Base-by-base conservation (phyloP, 2,888 invertebrate species). In the Drosophila kambysellisi region DNA sequence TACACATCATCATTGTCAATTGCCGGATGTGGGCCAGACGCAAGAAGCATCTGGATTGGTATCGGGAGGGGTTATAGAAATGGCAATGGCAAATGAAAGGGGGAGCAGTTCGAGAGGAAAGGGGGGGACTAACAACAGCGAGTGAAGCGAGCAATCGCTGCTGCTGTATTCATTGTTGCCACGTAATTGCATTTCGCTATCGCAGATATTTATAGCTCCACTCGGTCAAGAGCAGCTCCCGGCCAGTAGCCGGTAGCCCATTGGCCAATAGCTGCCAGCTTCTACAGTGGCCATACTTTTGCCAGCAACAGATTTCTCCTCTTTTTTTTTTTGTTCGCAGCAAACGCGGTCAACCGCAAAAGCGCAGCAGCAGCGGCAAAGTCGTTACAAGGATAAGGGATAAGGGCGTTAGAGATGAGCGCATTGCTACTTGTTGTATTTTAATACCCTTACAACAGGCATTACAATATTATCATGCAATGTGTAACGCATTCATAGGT, bases 161-260 rank as follows among this genome's bases (percentile, higher is more conserved):
- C 85, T 81, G 85, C 80, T 81, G 89, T 90, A 89, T 92, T 92
- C 91, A 92, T 92, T 92, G 90, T 92, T 92, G 91, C 83, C 91
- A 91, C 91, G 91, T 92, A 92, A 92, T 92, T 92, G 92, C 92
- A 92, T 92, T 92, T 88, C 91, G 89, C 92, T 92, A 92, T 92
- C 91, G 91, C 85, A 83, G 92, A 92, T 91, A 92, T 92, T 92
- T 92, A 92, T 92, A 87, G 91, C 91, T 85, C 79, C 90, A 91
- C 91, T 92, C 89, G 91, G 91, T 91, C 92, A 91, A 91, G 91
- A 86, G 85, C 89, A 85, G 77, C 64, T 50, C 54, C 53, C 17
- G 60, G 62, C 63, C 11, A 62, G 43, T 9, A 46, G 46, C n/a
- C 54, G 37, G 54, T 11, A 12, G 39, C 35, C 56, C 52, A 65